A percentile compares a stretch with the other conserved stretches of the same genome.
Evolutionary conservation across 2,888 invertebrate species (phyloP).

Genomic region (Pammene aurita): DNA sequence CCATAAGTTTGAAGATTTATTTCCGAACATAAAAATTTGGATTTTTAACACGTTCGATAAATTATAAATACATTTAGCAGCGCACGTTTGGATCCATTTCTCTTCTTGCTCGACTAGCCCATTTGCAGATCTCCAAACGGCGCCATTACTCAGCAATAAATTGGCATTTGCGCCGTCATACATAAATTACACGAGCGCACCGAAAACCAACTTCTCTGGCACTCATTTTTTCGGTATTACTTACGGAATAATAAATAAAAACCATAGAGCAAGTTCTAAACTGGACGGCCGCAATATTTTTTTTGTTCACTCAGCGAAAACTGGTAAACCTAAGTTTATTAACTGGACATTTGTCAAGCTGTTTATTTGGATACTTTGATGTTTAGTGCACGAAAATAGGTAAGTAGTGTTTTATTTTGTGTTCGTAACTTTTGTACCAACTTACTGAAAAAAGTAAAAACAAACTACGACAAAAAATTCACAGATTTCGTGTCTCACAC

Average conservation of each 20-base stretch:
- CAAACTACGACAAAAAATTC: too few species aligned
- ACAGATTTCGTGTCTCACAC: too few species aligned
- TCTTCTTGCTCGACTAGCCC: slow-evolving; percentile 80
- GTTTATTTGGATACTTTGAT: background rate
- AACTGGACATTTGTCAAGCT: background rate
- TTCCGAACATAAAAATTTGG: slow-evolving; percentile 64
- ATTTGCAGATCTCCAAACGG: slow-evolving; percentile 82
- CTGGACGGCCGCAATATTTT: background rate
- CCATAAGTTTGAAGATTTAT: slow-evolving; percentile 22
- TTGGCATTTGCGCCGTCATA: slow-evolving; percentile 83
- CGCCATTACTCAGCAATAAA: slow-evolving; percentile 83
- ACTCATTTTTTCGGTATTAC: slow-evolving; percentile 71
- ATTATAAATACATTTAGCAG: slow-evolving; percentile 81
- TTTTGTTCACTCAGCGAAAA: background rate
- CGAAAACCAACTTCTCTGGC: slow-evolving; percentile 73
- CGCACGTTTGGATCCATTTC: slow-evolving; percentile 78
- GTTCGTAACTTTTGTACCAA: too few species aligned
- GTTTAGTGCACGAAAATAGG: too few species aligned
- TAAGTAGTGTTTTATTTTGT: too few species aligned
- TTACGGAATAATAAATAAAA: slow-evolving; percentile 49
- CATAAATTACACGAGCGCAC: slow-evolving; percentile 79
- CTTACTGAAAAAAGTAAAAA: too few species aligned
- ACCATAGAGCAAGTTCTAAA: slow-evolving; percentile 23
- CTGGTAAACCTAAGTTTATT: background rate
- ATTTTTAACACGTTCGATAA: slow-evolving; percentile 76